phyloP scores from a whole-genome alignment of 2,113 vertebrate genomes.

The Oryzias curvinotus region DNA sequence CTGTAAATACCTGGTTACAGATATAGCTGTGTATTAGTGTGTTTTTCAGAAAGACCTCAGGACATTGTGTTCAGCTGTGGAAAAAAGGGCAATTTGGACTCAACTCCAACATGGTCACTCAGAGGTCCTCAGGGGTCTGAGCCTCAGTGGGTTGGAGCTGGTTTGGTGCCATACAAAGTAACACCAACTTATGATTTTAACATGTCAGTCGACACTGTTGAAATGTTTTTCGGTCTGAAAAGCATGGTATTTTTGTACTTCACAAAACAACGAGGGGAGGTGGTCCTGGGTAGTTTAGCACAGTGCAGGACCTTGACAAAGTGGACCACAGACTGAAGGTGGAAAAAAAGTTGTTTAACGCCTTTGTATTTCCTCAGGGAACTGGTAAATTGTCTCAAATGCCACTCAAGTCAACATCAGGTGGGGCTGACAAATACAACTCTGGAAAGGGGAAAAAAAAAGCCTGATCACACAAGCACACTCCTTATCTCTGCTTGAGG shows the following conservation, averaged over 20 bases:
- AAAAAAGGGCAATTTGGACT: no score
- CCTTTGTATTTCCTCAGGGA: conserved; percentile 3
- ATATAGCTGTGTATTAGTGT: no score
- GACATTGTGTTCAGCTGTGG: no score
- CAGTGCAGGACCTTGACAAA: not conserved
- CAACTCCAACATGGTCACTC: not conserved
- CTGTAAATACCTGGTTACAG: no score
- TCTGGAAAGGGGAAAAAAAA: not conserved
- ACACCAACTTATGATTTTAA: not conserved
- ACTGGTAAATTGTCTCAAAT: conserved; percentile 6
- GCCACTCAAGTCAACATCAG: conserved; percentile 2
- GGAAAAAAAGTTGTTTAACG: conserved; percentile 5
- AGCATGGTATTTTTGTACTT: not conserved
- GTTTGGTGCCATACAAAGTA: not conserved
- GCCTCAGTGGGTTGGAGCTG: not conserved
- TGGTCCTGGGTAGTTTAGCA: not conserved
- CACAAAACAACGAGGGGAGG: not conserved
- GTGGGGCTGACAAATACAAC: not conserved
- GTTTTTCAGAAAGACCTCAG: no score
- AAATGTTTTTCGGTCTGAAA: not conserved
- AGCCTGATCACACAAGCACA: not conserved
- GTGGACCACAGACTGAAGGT: not conserved
- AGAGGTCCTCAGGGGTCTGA: not conserved
- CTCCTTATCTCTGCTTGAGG: conserved; percentile 10
- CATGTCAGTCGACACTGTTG: not conserved